Conservation (phyloP, 2,113 vertebrate genomes). For the Diphyllodes magnificus region DNA sequence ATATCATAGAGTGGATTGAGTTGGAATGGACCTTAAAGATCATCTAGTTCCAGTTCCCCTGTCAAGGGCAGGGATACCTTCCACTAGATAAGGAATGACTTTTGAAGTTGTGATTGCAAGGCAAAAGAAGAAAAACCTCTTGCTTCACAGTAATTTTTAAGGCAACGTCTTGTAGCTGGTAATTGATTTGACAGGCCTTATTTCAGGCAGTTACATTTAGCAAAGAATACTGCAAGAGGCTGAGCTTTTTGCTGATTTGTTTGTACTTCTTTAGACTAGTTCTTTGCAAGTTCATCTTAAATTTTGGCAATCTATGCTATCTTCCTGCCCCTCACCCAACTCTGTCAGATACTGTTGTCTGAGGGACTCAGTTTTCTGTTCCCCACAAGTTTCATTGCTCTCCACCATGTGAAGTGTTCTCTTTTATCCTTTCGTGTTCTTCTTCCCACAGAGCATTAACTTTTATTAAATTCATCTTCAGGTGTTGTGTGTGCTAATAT, state of each 20-base stretch:
- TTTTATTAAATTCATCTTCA: neutral
- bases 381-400: neutral
- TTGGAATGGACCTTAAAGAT: neutral
- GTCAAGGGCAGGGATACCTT: neutral
- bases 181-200: neutral
- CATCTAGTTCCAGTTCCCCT: neutral
- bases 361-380: neutral
- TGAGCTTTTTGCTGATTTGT: neutral
- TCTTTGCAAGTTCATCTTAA: neutral
- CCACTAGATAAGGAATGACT: neutral
- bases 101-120: neutral
- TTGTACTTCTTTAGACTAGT: neutral
- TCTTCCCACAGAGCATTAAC: neutral
- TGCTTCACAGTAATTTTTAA: neutral
- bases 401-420: neutral
- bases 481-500: accelerated
- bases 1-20: neutral
- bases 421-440: neutral
- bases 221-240: neutral
- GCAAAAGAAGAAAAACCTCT: neutral
- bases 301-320: neutral
- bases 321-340: neutral
- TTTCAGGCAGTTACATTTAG: neutral
- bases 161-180: neutral
- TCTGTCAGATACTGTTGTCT: neutral